These are phyloP conservation scores for Amia ocellicauda DNA, from an alignment of 2,113 vertebrate genomes.

Conservation along the genomic window DNA sequence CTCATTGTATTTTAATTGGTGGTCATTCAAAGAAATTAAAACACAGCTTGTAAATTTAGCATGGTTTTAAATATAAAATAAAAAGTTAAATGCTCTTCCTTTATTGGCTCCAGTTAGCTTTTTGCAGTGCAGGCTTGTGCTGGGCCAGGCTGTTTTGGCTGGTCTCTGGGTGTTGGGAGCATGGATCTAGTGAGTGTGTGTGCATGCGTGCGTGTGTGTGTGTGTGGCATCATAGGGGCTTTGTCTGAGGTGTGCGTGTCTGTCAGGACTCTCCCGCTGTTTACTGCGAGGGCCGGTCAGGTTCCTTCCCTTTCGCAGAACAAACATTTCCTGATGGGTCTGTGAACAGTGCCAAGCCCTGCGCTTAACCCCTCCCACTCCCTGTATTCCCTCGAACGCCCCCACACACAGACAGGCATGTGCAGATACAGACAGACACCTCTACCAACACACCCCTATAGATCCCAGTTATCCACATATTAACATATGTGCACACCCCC, in stretches of 20 bases:
- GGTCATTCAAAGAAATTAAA: too few species aligned
- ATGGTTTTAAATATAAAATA: too few species aligned
- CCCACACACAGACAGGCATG: conserved; percentile 13
- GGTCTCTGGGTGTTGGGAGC: background rate
- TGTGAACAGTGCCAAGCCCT: conserved; percentile 55
- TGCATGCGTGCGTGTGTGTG: background rate
- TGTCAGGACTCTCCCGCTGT: conserved; percentile 23
- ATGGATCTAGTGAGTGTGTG: background rate
- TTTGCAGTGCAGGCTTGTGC: too few species aligned
- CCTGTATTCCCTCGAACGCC: conserved; percentile 5
- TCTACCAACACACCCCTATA: background rate
- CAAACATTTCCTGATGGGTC: conserved; percentile 65
- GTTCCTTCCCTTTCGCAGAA: conserved; percentile 64
- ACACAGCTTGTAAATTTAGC: too few species aligned
- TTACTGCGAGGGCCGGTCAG: conserved; percentile 32
- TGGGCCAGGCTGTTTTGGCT: too few species aligned
- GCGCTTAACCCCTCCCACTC: conserved; percentile 53
- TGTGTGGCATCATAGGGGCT: background rate
- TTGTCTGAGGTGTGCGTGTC: background rate
- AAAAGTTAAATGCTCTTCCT: too few species aligned
- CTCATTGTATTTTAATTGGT: too few species aligned
- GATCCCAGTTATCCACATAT: too few species aligned
- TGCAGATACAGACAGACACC: background rate
- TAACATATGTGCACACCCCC: background rate
- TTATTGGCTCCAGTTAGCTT: too few species aligned